Evolutionary conservation across 2,888 invertebrate genomes (phyloP).

Genomic region (Diarsia dahlii): DNA sequence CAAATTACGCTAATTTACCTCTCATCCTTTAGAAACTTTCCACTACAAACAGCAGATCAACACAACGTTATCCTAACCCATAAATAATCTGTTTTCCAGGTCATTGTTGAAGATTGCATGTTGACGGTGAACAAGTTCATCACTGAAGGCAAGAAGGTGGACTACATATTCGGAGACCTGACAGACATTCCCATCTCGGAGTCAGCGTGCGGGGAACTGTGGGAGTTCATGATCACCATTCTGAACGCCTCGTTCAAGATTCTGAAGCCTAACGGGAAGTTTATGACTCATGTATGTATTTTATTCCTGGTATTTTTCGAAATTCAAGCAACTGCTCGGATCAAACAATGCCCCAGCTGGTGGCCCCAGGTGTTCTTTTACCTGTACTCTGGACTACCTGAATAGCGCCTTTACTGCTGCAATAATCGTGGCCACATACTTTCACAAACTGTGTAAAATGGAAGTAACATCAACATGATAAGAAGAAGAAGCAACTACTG

Average conservation of each 20-base stretch:
- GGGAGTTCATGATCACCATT: slow-evolving; percentile 97
- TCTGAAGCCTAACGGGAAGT: slow-evolving; percentile 95
- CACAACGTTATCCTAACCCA: not conserved
- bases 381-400: too few species aligned
- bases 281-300: slow-evolving; percentile 95
- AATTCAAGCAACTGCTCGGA: not conserved
- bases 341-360: too few species aligned
- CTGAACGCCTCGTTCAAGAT: slow-evolving; percentile 95
- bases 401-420: too few species aligned
- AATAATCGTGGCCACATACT: too few species aligned
- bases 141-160: slow-evolving; percentile 95
- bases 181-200: slow-evolving; percentile 98
- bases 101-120: slow-evolving; percentile 97
- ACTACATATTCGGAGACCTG: slow-evolving; percentile 98
- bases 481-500: not conserved
- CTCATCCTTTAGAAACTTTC: not conserved
- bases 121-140: slow-evolving; percentile 95
- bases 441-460: too few species aligned
- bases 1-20: not conserved
- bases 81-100: slow-evolving; percentile 86
- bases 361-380: too few species aligned
- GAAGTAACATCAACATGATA: too few species aligned
- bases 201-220: slow-evolving; percentile 95
- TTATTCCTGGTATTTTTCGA: not conserved
- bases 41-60: not conserved